phyloP scores from a whole-genome alignment of 2,113 vertebrate species.

The Dipodomys merriami region DNA sequence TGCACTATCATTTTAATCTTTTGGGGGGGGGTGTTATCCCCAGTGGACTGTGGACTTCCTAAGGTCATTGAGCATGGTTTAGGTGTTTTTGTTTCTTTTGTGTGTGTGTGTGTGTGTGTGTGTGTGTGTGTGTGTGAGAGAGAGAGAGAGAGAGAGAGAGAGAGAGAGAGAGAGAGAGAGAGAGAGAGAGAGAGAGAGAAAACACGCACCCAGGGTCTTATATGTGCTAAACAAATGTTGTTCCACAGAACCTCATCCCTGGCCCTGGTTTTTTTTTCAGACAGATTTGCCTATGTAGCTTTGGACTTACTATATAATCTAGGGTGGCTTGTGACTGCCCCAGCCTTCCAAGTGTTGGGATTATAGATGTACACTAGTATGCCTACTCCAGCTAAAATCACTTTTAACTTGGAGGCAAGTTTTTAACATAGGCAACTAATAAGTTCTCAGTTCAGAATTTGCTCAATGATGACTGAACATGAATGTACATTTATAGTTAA shows the following conservation, averaged over 20 bases:
- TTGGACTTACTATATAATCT: not conserved
- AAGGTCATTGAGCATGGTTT: not conserved
- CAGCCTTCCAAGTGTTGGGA: not conserved
- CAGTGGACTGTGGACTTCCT: conserved; percentile 36
- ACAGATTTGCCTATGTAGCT: not conserved
- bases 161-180: too few relatives aligned
- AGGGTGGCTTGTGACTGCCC: not conserved
- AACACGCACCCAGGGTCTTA: not conserved
- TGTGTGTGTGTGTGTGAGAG: too few relatives aligned
- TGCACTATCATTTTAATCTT: conserved; percentile 42
- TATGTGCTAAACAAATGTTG: not conserved
- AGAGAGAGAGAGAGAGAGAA: too few relatives aligned
- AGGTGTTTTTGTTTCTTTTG: too few relatives aligned
- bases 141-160: too few relatives aligned
- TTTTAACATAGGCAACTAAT: not conserved
- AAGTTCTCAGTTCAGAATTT: not conserved
- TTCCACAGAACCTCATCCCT: not conserved
- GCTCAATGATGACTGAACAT: not conserved
- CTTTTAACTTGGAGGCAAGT: not conserved
- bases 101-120: too few relatives aligned
- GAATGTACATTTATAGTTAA: not conserved
- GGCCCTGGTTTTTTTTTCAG: not conserved
- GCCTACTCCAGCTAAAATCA: not conserved
- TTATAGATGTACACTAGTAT: not conserved
- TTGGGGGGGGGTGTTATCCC: not conserved